These are phyloP conservation scores for Macrosteles quadrilineatus DNA, from an alignment of 1,140 invertebrate species.

Conservation along the genomic window DNA sequence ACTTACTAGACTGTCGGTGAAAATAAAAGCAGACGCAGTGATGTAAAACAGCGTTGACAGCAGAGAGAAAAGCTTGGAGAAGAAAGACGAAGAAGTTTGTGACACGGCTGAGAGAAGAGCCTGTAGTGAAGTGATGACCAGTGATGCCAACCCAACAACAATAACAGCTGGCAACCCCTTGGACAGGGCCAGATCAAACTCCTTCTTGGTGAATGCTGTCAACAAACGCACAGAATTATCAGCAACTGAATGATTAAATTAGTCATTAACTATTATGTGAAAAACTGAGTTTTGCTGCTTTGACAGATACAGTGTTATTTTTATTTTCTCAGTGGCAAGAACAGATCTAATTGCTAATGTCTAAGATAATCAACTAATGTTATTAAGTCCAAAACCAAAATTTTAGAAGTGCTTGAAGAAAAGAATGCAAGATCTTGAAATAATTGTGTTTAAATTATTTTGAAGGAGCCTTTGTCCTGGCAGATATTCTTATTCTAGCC, in stretches of 20 bases:
- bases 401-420: no score
- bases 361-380: no score
- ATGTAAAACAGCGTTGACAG: constrained; percentile 60
- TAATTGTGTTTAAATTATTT: no score
- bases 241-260: constrained; percentile 22
- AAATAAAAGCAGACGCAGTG: constrained; percentile 58
- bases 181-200: constrained; percentile 57
- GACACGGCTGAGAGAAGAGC: constrained; percentile 42
- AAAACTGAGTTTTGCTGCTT: no score
- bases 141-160: constrained; percentile 58
- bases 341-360: no score
- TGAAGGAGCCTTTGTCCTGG: no score
- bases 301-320: no score
- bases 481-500: no score
- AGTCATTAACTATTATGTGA: no score
- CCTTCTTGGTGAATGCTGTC: constrained; percentile 61
- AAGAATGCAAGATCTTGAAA: no score
- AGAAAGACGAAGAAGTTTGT: constrained; percentile 52
- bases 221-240: constrained; percentile 43
- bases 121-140: constrained; percentile 51
- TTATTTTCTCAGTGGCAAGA: no score
- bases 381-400: no score
- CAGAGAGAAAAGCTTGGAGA: constrained; percentile 57
- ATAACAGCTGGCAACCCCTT: constrained; percentile 51
- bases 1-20: constrained; percentile 67